Evolutionary conservation across 2,797 vertebrate species (phyloP), one percentile per base, ranked within the genome.

Genomic region (Champsocephalus esox): DNA sequence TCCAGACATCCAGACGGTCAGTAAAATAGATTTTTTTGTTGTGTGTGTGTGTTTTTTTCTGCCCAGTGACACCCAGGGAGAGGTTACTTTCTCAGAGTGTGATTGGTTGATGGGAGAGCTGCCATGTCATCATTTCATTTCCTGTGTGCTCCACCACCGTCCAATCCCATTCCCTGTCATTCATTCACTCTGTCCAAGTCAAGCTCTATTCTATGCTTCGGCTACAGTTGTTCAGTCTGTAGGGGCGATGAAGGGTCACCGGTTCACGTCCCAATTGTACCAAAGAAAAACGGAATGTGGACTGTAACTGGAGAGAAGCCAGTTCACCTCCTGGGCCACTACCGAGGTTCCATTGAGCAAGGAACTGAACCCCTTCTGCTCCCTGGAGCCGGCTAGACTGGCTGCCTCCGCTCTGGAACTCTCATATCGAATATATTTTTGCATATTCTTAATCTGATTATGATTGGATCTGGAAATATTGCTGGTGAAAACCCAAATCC

Each of bases 31-130:
- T 44, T 54, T 57, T 19, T 19, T 19, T 21, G 61, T 67, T 76
- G 17, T 62, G 16, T 66, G 54, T 76, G 66, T 50, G 48, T 51
- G 19, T 60, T 87, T 80, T 79, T 86, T 84, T 91, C 89, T 90
- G 86, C 89, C 88, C 74, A 81, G 91, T 88, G 91, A 91, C 84
- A 91, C 82, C 79, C 84, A 79, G 79, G 32, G 78, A 89, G 81
- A 83, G 80, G 85, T 85, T 81, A 78, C 84, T 82, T 90, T 83
- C 84, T 89, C 82, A 57, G 81, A 89, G 79, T 84, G 61, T 83
- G 89, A 89, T 89, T 91, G 88, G 90, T 86, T 86, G 77, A 70
- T 91, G 88, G 84, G 84, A 88, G 87, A 82, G 79, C 85, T 87
- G 81, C 82, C 76, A 49, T 82, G 87, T 83, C 80, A 84, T 84